Base-by-base conservation (phyloP, 1,140 invertebrate species). In the Meteorus sp. region DNA sequence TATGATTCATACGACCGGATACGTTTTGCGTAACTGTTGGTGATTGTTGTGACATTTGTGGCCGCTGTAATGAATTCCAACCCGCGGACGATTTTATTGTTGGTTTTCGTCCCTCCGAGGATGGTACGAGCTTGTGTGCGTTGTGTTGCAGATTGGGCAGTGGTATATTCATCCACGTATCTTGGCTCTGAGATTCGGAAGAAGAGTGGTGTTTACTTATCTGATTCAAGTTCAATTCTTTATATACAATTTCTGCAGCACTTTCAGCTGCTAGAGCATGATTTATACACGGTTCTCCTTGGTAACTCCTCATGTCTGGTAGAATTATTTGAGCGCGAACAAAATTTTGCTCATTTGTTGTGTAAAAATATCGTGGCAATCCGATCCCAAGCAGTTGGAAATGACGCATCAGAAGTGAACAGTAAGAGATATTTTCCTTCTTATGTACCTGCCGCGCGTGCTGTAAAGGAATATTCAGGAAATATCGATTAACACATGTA, bases 321-420 rank as follows among this genome's bases (percentile, higher is more conserved):
- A 82, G 31, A 15, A 66, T 65, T 15, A 82, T 70, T 56, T 78
- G 74, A 0, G 79, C 75, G 37, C 56, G 66, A 17, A 78, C 62
- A 5, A 74, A 41, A 19, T 67, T 66, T n/a, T n/a, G n/a, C 8
- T 72, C 72, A 2, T 71, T 60, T 2, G 71, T 60, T 1, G 56
- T 64, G n/a, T 81, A 82, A 45, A 64, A 68, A 51, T 81, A 83
- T n/a, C 72, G 61, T 9, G 82, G 82, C 29, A 77, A 61, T 11
- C 78, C 75, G 0, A 67, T 58, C n/a, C 72, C 69, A 5, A 69
- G 65, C 1, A 72, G 56, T 59, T 81, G 76, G 47, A 65, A 82
- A 56, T 80, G 71, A 35, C 69, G 73, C 35, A 82, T 56, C 44
- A 83, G 60, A 59, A 71, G 67, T 0, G 73, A 51, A 19, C 66